A percentile compares a stretch with the other conserved stretches of the same genome.
phyloP scores from a whole-genome alignment of 2,888 invertebrate genomes.

The Lasioglossum calceatum region DNA sequence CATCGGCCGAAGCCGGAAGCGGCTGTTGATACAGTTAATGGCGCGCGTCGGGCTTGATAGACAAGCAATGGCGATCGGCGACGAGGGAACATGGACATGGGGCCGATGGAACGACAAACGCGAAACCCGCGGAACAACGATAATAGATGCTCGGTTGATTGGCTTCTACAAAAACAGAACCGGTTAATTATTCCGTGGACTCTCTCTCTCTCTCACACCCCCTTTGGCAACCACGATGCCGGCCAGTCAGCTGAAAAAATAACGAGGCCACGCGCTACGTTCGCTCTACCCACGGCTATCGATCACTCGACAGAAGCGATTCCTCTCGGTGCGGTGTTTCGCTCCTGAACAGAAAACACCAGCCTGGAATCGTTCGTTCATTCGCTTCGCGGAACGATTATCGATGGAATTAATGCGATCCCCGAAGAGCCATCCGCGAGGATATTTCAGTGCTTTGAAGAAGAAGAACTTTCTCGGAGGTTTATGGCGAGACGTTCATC shows the following conservation, averaged over 20 bases:
- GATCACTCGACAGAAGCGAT: slow-evolving; percentile 31
- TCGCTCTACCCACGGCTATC: slow-evolving; percentile 10
- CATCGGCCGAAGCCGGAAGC: slow-evolving; percentile 63
- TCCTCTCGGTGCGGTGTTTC: slow-evolving; percentile 20
- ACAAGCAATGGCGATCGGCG: slow-evolving; percentile 61
- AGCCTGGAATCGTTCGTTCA: not conserved
- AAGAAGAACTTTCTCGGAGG: not conserved
- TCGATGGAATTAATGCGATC: not conserved
- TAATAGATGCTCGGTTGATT: slow-evolving; percentile 69
- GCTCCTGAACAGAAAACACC: slow-evolving; percentile 1
- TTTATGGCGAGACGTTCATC: not conserved
- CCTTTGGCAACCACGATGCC: slow-evolving; percentile 52
- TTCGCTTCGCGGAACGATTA: not conserved
- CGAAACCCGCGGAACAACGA: slow-evolving; percentile 54
- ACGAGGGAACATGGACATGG: slow-evolving; percentile 27
- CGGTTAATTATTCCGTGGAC: slow-evolving; percentile 76
- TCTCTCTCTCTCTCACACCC: slow-evolving; percentile 19
- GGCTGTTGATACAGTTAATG: slow-evolving; percentile 75
- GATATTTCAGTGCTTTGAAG: not conserved
- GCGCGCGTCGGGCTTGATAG: slow-evolving; percentile 64
- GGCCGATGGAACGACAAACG: slow-evolving; percentile 12
- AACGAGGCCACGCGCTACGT: slow-evolving; percentile 67
- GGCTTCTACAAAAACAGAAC: slow-evolving; percentile 80
- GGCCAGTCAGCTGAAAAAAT: slow-evolving; percentile 79
- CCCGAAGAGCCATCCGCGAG: not conserved